phyloP scores from a whole-genome alignment of 2,113 vertebrate species.

The Agapornis roseicollis region DNA sequence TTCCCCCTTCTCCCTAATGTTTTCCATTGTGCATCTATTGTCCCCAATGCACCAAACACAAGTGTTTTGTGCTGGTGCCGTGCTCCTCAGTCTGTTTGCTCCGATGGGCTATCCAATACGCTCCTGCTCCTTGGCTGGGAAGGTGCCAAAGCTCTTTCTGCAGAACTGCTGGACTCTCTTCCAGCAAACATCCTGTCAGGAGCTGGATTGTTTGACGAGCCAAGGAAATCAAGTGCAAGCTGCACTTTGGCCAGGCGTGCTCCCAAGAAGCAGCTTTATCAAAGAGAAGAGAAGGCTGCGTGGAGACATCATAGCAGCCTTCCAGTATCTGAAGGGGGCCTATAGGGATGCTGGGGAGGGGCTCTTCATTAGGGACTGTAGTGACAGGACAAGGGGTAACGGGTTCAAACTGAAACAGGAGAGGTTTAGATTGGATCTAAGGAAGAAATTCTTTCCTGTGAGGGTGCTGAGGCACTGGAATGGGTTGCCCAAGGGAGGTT shows the following conservation, averaged over 20 bases:
- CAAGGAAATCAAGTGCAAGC: background rate
- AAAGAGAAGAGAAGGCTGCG: background rate
- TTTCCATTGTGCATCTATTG: background rate
- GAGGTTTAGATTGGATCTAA: too few species aligned
- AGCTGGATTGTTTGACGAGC: slow-evolving; percentile 4
- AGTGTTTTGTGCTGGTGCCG: background rate
- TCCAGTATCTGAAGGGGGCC: too few species aligned
- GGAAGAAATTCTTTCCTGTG: too few species aligned
- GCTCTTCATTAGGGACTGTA: too few species aligned
- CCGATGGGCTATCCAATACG: background rate
- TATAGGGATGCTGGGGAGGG: too few species aligned
- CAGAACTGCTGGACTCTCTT: background rate
- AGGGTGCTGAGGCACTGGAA: too few species aligned
- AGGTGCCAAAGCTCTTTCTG: background rate
- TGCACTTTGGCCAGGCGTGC: background rate
- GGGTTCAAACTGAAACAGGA: too few species aligned
- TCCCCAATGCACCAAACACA: background rate
- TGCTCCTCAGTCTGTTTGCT: background rate
- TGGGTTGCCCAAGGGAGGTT: too few species aligned
- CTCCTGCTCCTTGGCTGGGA: background rate
- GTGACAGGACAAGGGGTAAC: too few species aligned
- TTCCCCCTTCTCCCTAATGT: background rate
- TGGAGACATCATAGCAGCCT: too few species aligned
- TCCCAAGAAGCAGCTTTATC: slow-evolving; percentile 20
- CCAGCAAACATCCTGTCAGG: background rate